Percentiles rank a stretch among this genome's conserved stretches.
Evolutionary conservation across 2,888 invertebrate genomes (phyloP).

Genomic region (Axea sp.): DNA sequence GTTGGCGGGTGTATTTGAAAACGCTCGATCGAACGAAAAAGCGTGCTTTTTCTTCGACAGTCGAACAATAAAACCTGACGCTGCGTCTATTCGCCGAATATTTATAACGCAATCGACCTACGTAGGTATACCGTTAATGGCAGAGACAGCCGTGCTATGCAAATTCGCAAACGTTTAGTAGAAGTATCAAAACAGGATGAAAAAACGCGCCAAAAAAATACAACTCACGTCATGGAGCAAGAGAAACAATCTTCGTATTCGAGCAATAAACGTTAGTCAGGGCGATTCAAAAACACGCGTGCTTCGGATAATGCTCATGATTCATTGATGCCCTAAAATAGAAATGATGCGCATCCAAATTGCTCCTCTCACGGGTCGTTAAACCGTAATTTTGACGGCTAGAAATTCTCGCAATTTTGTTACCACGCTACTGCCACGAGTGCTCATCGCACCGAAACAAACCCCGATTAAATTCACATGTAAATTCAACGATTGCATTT

Average conservation of each 20-base stretch:
- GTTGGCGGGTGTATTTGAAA: no score
- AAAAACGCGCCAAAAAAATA: constrained; percentile 31
- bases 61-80: constrained; percentile 25
- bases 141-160: constrained; percentile 28
- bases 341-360: constrained; percentile 71
- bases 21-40: background rate
- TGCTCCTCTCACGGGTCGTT: constrained; percentile 63
- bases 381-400: constrained; percentile 39
- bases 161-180: constrained; percentile 34
- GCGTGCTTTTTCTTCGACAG: background rate
- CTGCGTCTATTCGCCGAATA: constrained; percentile 16
- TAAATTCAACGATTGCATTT: no score
- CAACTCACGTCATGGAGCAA: constrained; percentile 51
- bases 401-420: no score
- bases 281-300: constrained; percentile 64
- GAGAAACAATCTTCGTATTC: constrained; percentile 48
- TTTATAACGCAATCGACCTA: constrained; percentile 33
- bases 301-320: constrained; percentile 64
- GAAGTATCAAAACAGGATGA: constrained; percentile 15
- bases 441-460: no score
- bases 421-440: no score
- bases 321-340: constrained; percentile 74
- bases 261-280: constrained; percentile 69
- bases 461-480: no score
- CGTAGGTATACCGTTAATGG: constrained; percentile 53